A percentile compares a stretch with the other conserved stretches of the same genome.
Evolutionary conservation across 1,140 invertebrate genomes (phyloP).

Genomic region (Ephestia elutella): DNA sequence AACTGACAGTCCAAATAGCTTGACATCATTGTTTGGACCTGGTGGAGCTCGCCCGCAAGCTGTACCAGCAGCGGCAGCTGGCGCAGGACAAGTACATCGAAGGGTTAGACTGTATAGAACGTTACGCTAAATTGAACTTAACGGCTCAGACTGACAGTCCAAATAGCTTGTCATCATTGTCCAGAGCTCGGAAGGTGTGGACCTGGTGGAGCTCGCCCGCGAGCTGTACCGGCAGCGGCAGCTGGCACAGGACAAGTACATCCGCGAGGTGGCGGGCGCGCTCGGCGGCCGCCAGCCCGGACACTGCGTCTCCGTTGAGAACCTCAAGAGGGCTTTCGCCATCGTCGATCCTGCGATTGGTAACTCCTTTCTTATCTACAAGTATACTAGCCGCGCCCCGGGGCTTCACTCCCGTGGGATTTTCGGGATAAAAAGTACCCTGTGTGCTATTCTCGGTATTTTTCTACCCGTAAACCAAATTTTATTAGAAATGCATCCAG

Average conservation of each 20-base stretch:
- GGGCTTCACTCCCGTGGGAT: too few relatives aligned
- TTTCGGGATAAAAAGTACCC: too few relatives aligned
- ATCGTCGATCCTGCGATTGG: slow-evolving; percentile 68
- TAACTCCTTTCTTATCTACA: slow-evolving; percentile 16
- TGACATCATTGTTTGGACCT: slow-evolving; percentile 41
- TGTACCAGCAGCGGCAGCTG: slow-evolving; percentile 58
- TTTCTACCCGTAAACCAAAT: too few relatives aligned
- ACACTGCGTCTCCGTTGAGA: slow-evolving; percentile 45
- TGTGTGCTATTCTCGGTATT: too few relatives aligned
- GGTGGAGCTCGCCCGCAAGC: slow-evolving; percentile 56
- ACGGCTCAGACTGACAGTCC: too few relatives aligned
- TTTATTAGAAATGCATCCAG: too few relatives aligned
- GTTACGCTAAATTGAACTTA: too few relatives aligned
- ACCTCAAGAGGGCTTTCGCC: slow-evolving; percentile 61
- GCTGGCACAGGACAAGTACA: slow-evolving; percentile 64
- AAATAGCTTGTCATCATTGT: neutral
- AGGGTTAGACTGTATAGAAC: too few relatives aligned
- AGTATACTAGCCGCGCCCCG: too few relatives aligned
- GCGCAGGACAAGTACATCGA: slow-evolving; percentile 69
- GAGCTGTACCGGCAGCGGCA: slow-evolving; percentile 64
- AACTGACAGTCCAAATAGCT: too few relatives aligned
- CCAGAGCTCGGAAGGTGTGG: too few relatives aligned
- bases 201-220: slow-evolving; percentile 55
- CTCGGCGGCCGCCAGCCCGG: slow-evolving; percentile 43
- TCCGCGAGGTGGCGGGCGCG: slow-evolving; percentile 54